These are phyloP conservation scores for Dissostichus mawsoni DNA, from an alignment of 2,113 vertebrate genomes.

Conservation along the genomic window DNA sequence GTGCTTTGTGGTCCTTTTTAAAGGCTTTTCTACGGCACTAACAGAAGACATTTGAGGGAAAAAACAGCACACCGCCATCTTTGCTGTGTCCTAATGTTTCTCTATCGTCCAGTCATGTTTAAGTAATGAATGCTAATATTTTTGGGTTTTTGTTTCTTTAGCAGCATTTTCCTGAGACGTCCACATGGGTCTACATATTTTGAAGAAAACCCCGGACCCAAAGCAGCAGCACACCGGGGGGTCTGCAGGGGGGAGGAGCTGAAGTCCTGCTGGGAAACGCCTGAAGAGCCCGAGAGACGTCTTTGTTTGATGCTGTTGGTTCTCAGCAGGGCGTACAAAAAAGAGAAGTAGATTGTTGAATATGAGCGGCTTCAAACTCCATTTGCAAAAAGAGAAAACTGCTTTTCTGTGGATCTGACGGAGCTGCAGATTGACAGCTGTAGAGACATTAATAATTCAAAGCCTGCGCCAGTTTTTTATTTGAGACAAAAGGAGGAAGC, in stretches of 20 bases:
- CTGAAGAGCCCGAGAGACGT: constrained; percentile 89
- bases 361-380: constrained; percentile 29
- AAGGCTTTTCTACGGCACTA: too few species aligned
- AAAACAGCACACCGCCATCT: too few species aligned
- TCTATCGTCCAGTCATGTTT: background rate
- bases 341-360: constrained; percentile 36
- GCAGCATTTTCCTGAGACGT: constrained; percentile 62
- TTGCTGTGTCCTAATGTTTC: background rate
- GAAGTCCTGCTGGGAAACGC: constrained; percentile 90
- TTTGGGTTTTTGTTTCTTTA: background rate
- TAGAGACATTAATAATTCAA: constrained; percentile 43
- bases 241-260: constrained; percentile 90
- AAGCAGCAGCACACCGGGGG: constrained; percentile 85
- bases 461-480: constrained; percentile 22
- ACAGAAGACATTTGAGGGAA: too few species aligned
- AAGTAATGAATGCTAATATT: background rate
- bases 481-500: constrained; percentile 25
- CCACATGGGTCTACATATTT: constrained; percentile 87
- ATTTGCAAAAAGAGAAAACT: constrained; percentile 25
- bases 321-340: constrained; percentile 51
- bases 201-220: constrained; percentile 89
- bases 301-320: constrained; percentile 47
- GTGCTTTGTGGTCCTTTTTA: too few species aligned
- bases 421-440: constrained; percentile 46
- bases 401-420: constrained; percentile 37